Evolutionary conservation across 1,140 invertebrate genomes (phyloP), one percentile per base, ranked within the genome.

Genomic region (Neodiprion lecontei): DNA sequence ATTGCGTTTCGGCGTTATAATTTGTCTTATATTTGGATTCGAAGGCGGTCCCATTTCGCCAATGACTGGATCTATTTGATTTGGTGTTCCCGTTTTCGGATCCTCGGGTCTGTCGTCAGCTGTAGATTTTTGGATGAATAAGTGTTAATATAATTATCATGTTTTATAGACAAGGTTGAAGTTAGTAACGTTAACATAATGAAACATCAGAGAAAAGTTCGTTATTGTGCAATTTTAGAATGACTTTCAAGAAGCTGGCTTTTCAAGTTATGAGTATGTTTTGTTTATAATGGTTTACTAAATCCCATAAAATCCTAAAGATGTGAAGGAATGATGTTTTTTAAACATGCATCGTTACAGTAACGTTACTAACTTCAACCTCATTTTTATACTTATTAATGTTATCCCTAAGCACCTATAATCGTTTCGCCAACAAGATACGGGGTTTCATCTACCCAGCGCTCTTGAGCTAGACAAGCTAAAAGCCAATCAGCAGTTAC

Each of bases 401-500:
- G 66, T 40, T 47, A 69, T 12, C 50, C 49, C 66, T 17, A 11
- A 50, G 61, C 12, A 88, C 86, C 82, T 70, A 81, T 85, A 5
- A 5, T 40, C n/a, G 86, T 84, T 77, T 91, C 90, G 9, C 93
- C 92, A 2, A 96, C 90, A 0, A 93, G 81, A 83, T 90, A 93
- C 0, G 85, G 80, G 0, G 81, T 83, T 79, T 94, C 94, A 48
- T 90, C 81, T 5, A 93, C 87, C 7, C 89, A 84, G 17, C 83
- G 80, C 1, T 91, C 90, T 8, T 87, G 79, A 9, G 83, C 80
- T 9, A 92, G 92, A 86, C 95, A 97, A 28, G 90, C 88, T 53
- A 94, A 83, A 47, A 98, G 82, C 96, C 96, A 98, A 14, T 92
- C 85, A 28, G 92, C 91, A 1, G 83, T 92, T 1, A 97, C 92